Base-by-base conservation (phyloP, 1,140 invertebrate genomes). In the Stenopsyche tienmushanensis region DNA sequence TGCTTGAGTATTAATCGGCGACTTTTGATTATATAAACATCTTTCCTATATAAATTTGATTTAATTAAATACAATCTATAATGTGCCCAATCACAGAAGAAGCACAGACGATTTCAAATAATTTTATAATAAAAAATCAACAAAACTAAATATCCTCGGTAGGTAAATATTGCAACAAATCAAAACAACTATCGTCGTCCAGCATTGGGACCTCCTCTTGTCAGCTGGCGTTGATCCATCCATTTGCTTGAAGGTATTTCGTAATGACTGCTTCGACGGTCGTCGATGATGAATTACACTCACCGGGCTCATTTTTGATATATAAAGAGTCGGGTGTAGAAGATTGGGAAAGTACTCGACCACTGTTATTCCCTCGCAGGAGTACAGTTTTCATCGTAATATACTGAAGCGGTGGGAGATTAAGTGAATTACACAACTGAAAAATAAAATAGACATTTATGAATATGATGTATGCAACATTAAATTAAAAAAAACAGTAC, bases 311-410 rank as follows among this genome's bases (percentile, higher is more conserved):
- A 17, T 24, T 60, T 25, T 60, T 60, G 1, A 60, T 20, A 60
- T 60, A 60, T 41, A 60, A 21, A 5, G 57, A 60, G 17, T 60
- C 57, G 2, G 57, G 57, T 17, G 57, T 60, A 3, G 57, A 60
- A 5, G 57, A 60, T 47, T 60, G 57, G 3, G 66, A 64, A 18
- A 47, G 54, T 26, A 39, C 39, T 25, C 8, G 74, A 65, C 57
- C 24, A 65, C 42, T 17, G 17, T 44, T 44, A 42, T 58, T 58
- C 0, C 76, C 73, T 0, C 77, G 73, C 25, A 81, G 69, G 53
- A 81, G 70, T 65, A 81, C 76, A 15, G 78, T 78, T 66, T 81
- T 81, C 72, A 81, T 72, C 0, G 78, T 80, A 54, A 81, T 76
- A 70, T 79, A 81, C 71, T 80, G 79, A 21, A 78, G 75, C n/a